Conservation (phyloP, 1,140 invertebrate species). For the Spodoptera frugiperda region DNA sequence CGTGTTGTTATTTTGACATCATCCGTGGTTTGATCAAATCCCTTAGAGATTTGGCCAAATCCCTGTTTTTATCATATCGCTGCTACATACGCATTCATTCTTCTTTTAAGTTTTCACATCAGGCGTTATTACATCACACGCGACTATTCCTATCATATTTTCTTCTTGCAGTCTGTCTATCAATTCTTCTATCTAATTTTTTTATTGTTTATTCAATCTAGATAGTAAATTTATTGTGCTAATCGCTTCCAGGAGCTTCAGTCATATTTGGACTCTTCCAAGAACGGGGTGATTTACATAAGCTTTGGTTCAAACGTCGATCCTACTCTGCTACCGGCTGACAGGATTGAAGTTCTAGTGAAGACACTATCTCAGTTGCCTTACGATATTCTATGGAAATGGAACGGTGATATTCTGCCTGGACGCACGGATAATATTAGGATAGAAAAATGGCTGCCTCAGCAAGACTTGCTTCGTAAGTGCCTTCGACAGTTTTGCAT, state of each 20-base stretch:
- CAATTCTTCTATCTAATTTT: too few relatives aligned
- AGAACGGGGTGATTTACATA: constrained; percentile 62
- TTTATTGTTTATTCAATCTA: too few relatives aligned
- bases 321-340: constrained; percentile 70
- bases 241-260: constrained; percentile 62
- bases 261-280: constrained; percentile 61
- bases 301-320: constrained; percentile 79
- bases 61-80: too few relatives aligned
- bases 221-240: too few relatives aligned
- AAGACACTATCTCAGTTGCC: constrained; percentile 82
- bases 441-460: constrained; percentile 85
- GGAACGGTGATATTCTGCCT: constrained; percentile 71
- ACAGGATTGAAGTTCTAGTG: constrained; percentile 74
- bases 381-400: constrained; percentile 86
- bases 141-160: too few relatives aligned
- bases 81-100: too few relatives aligned
- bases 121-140: too few relatives aligned
- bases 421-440: constrained; percentile 64
- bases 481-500: not conserved
- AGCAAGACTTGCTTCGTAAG: constrained; percentile 85
- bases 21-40: too few relatives aligned
- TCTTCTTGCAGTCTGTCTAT: too few relatives aligned
- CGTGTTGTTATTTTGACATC: too few relatives aligned
- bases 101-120: too few relatives aligned
- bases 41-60: too few relatives aligned